Conservation (phyloP, 2,797 vertebrate species). For the Sebastolobus altivelis region DNA sequence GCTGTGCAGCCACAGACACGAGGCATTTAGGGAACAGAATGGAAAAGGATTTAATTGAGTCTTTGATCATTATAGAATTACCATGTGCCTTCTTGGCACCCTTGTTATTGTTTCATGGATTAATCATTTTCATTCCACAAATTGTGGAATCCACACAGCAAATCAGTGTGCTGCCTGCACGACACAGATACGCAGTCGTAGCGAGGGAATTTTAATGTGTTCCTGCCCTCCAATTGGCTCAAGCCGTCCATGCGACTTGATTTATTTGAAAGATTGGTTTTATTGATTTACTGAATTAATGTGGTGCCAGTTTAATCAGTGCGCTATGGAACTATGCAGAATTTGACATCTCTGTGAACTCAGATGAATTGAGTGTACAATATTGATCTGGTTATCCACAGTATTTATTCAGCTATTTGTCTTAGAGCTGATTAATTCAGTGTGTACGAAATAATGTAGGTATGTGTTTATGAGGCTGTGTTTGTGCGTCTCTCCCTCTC, state of each 20-base stretch:
- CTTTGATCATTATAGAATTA: constrained; percentile 84
- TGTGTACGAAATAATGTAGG: constrained; percentile 70
- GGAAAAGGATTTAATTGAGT: constrained; percentile 79
- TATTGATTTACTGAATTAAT: constrained; percentile 88
- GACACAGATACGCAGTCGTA: constrained; percentile 77
- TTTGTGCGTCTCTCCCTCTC: constrained; percentile 43
- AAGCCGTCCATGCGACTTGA: constrained; percentile 78
- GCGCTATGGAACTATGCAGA: constrained; percentile 79
- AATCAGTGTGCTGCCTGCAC: constrained; percentile 73
- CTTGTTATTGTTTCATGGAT: constrained; percentile 82
- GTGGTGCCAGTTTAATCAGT: constrained; percentile 85
- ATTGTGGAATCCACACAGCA: constrained; percentile 78
- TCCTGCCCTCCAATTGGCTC: constrained; percentile 78
- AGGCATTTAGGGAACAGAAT: constrained; percentile 77
- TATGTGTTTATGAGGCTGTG: constrained; percentile 59
- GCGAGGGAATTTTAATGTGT: constrained; percentile 76
- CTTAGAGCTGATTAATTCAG: constrained; percentile 84
- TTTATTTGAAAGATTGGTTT: constrained; percentile 87
- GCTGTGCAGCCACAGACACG: constrained; percentile 55
- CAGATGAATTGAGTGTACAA: constrained; percentile 84
- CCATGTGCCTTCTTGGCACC: constrained; percentile 78
- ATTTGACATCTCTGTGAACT: constrained; percentile 86
- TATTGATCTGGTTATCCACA: constrained; percentile 85
- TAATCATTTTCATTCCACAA: constrained; percentile 81
- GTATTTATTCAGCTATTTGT: constrained; percentile 87